Percentiles rank a stretch among this genome's conserved stretches.
These are phyloP conservation scores for Drosophila sordidula DNA, from an alignment of 2,888 invertebrate species.

Conservation along the genomic window DNA sequence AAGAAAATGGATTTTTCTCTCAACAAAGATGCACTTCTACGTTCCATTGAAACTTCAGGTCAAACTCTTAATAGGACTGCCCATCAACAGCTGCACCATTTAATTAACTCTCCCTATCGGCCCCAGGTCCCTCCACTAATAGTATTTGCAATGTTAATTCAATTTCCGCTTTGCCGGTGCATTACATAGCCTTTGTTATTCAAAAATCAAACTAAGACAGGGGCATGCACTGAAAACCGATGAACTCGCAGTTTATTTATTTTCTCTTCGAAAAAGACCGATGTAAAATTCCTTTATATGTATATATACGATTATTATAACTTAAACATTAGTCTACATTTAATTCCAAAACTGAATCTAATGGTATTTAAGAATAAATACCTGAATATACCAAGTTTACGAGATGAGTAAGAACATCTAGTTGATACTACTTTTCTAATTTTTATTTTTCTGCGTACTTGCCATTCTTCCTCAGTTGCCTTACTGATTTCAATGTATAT, in stretches of 20 bases:
- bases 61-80: conserved; percentile 55
- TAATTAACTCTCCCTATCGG: too few species aligned
- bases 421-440: too few species aligned
- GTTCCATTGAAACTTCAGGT: conserved; percentile 44
- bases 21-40: conserved; percentile 45
- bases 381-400: too few species aligned
- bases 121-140: conserved; percentile 17
- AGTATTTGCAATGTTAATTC: conserved; percentile 59
- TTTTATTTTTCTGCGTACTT: too few species aligned
- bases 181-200: conserved; percentile 43
- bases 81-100: conserved; percentile 1
- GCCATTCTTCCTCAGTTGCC: too few species aligned
- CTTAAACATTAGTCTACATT: too few species aligned
- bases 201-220: conserved; percentile 61
- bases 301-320: too few species aligned
- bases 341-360: too few species aligned
- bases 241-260: conserved; percentile 1
- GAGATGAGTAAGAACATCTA: too few species aligned
- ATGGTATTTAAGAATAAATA: too few species aligned
- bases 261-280: neutral
- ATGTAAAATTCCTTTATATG: too few species aligned
- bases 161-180: conserved; percentile 22
- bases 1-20: neutral
- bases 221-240: conserved; percentile 6
- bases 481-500: too few species aligned